Evolutionary conservation across 2,888 invertebrate genomes (phyloP), one percentile per base, ranked within the genome.

Genomic region (Ceramica pisi): DNA sequence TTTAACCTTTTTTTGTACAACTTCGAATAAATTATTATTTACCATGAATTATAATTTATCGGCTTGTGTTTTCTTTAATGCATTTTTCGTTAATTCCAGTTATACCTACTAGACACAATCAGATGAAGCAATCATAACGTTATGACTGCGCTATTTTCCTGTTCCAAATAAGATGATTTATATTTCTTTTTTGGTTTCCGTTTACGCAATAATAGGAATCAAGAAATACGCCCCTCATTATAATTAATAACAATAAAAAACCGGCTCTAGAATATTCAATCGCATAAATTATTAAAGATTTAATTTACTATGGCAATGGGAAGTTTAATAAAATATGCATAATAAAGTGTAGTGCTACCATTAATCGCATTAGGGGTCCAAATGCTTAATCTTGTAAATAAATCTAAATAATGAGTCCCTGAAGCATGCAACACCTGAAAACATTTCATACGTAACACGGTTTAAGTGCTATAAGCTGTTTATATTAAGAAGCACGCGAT

Each of bases 361-460:
- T 75, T 85, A 81, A 78, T 85, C 81, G 76, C 68, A 79, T 83
- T 81, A 83, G 57, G 75, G 76, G 56, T 74, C 60, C 55, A 64
- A 71, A 75, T 79, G 79, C 67, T 59, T 83, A 87, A 88, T 88
- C 88, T 86, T 78, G 62, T 63, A 81, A 75, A 83, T 80, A 83
- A 86, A 88, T 88, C 87, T 86, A 62, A 80, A 77, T 87, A 88
- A 87, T 87, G 84, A 87, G 77, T 69, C 71, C 63, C 66, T 75
- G 72, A 55, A 80, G 81, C 88, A 84, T 85, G 87, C 86, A 80
- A 87, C 75, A 78, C 71, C 79, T 79, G 76, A 78, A 85, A 81
- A 83, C 81, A 81, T 78, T 82, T 76, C 79, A 79, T 78, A 84
- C 64, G 72, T 76, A 80, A 79, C 79, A 78, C 75, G 67, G 71